Evolutionary conservation across 2,797 vertebrate species (phyloP), one percentile per base, ranked within the genome.

Genomic region (Enteromius mattozi): DNA sequence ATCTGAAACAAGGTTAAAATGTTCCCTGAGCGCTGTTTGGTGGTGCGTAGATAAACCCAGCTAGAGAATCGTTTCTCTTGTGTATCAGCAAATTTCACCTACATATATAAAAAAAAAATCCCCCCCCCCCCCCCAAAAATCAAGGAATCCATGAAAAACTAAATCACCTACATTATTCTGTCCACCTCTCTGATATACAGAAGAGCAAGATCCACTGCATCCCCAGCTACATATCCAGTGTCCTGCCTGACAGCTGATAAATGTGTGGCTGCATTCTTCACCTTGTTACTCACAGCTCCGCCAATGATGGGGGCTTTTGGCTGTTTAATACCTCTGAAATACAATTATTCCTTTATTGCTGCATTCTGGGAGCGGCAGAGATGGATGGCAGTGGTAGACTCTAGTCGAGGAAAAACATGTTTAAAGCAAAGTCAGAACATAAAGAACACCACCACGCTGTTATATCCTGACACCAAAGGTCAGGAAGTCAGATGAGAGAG

Each of bases 241-340:
- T 88, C 61, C 49, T 80, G 72, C 33, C 71, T 93, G 94, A 94
- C 93, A 95, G 91, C 90, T 94, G 93, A 95, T 92, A 93, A 94
- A 95, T 93, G 92, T 78, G 82, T 65, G 10, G 84, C 82, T 89
- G 84, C 85, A 82, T 87, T 90, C 86, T 89, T 93, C 94, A 94
- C 93, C 91, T 91, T 92, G 94, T 95, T 94, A 93, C 91, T 86
- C 85, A 61, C 81, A 59, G 88, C 89, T 92, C 88, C 89, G 87
- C 92, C 91, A 84, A 90, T 92, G 91, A 91, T 89, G 87, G 88
- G 86, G 84, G 91, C 86, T 90, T 92, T 93, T 92, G 90, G 88
- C 94, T 91, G 88, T 91, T 95, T 94, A 94, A 94, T 93, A 88
- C 92, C 91, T 79, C 89, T 86, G 78, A 91, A 94, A 96, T 94